A percentile compares a stretch with the other conserved stretches of the same genome.
These are phyloP conservation scores for Gasteruption jaculator DNA, from an alignment of 2,888 invertebrate species.

Conservation along the genomic window DNA sequence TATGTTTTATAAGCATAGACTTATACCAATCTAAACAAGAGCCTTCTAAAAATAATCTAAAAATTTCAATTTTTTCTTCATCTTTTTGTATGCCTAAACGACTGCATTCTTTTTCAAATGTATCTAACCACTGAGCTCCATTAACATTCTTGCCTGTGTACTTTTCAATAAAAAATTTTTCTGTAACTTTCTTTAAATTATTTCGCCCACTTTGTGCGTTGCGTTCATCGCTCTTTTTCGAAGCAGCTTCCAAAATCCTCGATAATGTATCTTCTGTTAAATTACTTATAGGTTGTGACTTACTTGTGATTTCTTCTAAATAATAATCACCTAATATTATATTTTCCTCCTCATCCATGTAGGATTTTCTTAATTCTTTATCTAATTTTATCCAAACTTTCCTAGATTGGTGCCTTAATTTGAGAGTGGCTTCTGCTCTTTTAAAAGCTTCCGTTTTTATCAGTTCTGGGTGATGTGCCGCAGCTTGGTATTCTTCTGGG, in stretches of 20 bases:
- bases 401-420: slow-evolving; percentile 22
- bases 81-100: neutral
- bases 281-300: neutral
- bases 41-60: slow-evolving; percentile 13
- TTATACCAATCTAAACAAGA: slow-evolving; percentile 14
- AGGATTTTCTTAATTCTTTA: slow-evolving; percentile 13
- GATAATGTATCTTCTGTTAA: neutral
- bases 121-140: slow-evolving; percentile 1
- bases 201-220: neutral
- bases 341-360: slow-evolving; percentile 12
- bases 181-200: neutral
- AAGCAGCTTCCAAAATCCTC: neutral
- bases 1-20: slow-evolving; percentile 12
- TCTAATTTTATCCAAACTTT: slow-evolving; percentile 23
- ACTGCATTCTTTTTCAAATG: neutral
- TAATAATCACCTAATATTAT: slow-evolving; percentile 13
- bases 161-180: neutral
- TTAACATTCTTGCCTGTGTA: neutral
- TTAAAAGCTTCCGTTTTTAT: neutral
- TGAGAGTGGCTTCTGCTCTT: slow-evolving; percentile 22
- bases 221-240: neutral
- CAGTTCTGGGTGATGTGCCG: neutral
- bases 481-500: slow-evolving; percentile 1
- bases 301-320: slow-evolving; percentile 7
- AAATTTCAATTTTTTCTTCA: slow-evolving; percentile 11